Evolutionary conservation across 2,888 invertebrate genomes (phyloP).

Genomic region (Cerceris ruficornis): DNA sequence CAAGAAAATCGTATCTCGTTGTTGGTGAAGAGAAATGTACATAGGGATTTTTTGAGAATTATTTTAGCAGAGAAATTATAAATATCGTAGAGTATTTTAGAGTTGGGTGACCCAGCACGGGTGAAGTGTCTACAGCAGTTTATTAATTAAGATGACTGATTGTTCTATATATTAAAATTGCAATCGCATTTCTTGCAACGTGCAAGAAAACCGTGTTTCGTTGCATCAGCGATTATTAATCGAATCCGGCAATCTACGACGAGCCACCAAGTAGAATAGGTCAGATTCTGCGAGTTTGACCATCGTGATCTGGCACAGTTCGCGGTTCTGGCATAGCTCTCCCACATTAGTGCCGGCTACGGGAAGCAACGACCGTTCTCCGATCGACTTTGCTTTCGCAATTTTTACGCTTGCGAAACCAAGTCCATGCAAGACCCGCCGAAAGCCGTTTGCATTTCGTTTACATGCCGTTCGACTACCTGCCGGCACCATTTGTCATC

Average conservation of each 20-base stretch:
- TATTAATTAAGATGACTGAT: no score
- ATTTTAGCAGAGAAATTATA: no score
- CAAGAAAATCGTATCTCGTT: no score
- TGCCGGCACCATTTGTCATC: conserved; percentile 21
- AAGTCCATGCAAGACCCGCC: background rate
- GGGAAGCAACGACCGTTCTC: conserved; percentile 14
- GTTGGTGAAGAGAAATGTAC: no score
- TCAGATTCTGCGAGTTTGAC: conserved; percentile 54
- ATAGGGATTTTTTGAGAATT: no score
- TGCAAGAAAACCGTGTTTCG: background rate
- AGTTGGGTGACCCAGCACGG: no score
- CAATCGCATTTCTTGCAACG: background rate
- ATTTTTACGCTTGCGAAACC: conserved; percentile 47
- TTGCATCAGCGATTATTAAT: background rate
- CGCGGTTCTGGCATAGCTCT: conserved; percentile 55
- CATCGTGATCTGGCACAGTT: conserved; percentile 57
- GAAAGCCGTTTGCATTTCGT: conserved; percentile 43
- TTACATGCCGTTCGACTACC: conserved; percentile 15
- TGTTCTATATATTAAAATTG: no score
- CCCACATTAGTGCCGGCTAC: conserved; percentile 57
- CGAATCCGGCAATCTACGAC: conserved; percentile 16
- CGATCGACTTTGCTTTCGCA: conserved; percentile 32
- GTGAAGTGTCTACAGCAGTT: no score
- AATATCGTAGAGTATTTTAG: no score
- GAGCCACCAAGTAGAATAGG: conserved; percentile 47